Conservation (phyloP, 2,888 invertebrate species). For the Eristalinus sepulchralis region DNA sequence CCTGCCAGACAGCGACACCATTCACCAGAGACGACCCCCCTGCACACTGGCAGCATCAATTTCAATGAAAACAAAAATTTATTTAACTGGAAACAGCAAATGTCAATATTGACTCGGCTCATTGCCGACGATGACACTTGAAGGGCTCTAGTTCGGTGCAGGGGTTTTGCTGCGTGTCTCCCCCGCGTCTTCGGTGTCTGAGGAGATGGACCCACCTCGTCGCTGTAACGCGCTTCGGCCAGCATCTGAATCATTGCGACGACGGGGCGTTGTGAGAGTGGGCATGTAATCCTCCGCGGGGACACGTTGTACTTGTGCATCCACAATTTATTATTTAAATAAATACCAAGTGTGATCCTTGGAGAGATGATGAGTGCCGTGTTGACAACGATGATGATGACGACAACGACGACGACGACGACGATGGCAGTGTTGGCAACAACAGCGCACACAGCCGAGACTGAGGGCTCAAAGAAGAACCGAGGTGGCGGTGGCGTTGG, state of each 20-base stretch:
- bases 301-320: constrained; percentile 41
- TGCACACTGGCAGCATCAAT: constrained; percentile 34
- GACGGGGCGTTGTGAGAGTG: constrained; percentile 20
- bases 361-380: constrained; percentile 26
- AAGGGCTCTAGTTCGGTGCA: constrained; percentile 26
- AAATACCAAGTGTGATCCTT: constrained; percentile 68
- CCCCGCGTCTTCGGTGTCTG: not conserved
- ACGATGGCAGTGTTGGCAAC: not conserved
- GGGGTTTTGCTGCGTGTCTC: not conserved
- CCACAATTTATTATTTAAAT: constrained; percentile 70
- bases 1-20: not conserved
- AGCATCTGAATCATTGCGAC: constrained; percentile 57
- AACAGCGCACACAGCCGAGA: constrained; percentile 5
- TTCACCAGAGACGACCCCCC: not conserved
- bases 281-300: constrained; percentile 41
- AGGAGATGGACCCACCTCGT: not conserved
- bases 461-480: constrained; percentile 46
- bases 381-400: not conserved
- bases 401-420: not conserved
- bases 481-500: not conserved
- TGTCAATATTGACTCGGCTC: constrained; percentile 67
- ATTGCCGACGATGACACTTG: constrained; percentile 57
- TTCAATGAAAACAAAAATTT: constrained; percentile 61
- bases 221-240: constrained; percentile 5
- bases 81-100: constrained; percentile 62